Evolutionary conservation across 1,140 invertebrate genomes (phyloP), one percentile per base, ranked within the genome.

Genomic region (Caerostris extrusa): DNA sequence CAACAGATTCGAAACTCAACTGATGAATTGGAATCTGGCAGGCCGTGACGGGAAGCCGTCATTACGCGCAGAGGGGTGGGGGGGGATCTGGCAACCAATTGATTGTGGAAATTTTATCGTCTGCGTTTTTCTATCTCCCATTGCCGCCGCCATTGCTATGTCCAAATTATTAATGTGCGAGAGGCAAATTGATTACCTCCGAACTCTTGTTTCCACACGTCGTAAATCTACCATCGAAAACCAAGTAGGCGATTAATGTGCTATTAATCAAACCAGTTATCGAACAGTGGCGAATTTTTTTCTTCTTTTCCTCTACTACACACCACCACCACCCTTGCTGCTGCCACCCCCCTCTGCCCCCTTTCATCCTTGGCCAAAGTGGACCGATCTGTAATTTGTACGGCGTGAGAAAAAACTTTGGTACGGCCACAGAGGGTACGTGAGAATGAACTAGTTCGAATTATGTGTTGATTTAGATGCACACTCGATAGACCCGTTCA

Each of bases 191-290:
- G 91, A 93, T 93, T 93, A 61, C 82, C 19, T 56, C 71, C 61
- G 71, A 93, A 93, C 85, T 69, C 92, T 88, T 89, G 92, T 93
- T 93, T 93, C 92, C 92, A 88, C 92, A 93, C 92, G 34, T 93
- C 92, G 85, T 93, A 87, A 93, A 85, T 93, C 91, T 93, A 60
- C 34, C 58, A 86, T 93, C 82, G 91, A 58, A 87, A 87, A 55
- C 64, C 64, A 87, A 77, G 64, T 71, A 88, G 92, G 53, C 92
- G 92, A 93, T 93, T 93, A 93, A 93, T 93, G 92, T 58, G 56
- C 92, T 93, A 93, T 93, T 93, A 87, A 93, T 93, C 92, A 93
- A 93, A 93, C 67, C 92, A 93, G 92, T 93, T 93, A 93, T 89
- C 69, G 92, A 93, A 88, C 19, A 58, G 58, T 58, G 77, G 57